A percentile compares a stretch with the other conserved stretches of the same genome.
These are phyloP conservation scores for Agapetus fuscipes DNA, from an alignment of 2,888 invertebrate genomes.

Conservation along the genomic window DNA sequence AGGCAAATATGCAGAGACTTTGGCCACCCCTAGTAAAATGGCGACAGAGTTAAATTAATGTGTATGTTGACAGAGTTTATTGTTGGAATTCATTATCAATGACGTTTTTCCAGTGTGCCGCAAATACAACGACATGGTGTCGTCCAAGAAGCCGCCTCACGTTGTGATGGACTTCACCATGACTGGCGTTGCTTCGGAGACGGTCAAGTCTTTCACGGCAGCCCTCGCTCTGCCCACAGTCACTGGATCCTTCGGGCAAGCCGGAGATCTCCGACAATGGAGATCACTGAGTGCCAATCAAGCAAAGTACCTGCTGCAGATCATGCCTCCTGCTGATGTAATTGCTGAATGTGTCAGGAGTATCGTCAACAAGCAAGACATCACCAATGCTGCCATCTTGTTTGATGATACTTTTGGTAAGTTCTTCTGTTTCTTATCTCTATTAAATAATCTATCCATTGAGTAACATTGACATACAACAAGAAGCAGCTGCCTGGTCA, in stretches of 20 bases:
- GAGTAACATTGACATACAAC: no score
- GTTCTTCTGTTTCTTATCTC: constrained; percentile 23
- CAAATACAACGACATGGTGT: constrained; percentile 56
- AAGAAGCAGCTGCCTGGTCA: no score
- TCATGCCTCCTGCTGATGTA: constrained; percentile 77
- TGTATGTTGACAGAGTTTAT: background rate
- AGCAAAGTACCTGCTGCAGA: constrained; percentile 67
- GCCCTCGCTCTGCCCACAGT: constrained; percentile 75
- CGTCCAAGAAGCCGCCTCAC: constrained; percentile 60
- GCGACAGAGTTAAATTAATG: no score
- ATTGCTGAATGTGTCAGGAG: constrained; percentile 76
- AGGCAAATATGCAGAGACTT: no score
- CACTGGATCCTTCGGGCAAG: constrained; percentile 76
- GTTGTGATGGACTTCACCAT: constrained; percentile 75
- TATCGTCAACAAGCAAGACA: constrained; percentile 72
- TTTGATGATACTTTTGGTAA: constrained; percentile 80
- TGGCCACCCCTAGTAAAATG: no score
- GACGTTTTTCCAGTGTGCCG: constrained; percentile 60
- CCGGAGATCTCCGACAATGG: constrained; percentile 78
- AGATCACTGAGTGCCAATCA: constrained; percentile 59
- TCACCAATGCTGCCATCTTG: constrained; percentile 85
- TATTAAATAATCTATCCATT: no score
- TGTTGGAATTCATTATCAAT: background rate
- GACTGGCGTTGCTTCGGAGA: constrained; percentile 72
- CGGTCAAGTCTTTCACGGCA: constrained; percentile 73